These are phyloP conservation scores for Selene dorsalis DNA, from an alignment of 2,797 vertebrate genomes.

Conservation along the genomic window DNA sequence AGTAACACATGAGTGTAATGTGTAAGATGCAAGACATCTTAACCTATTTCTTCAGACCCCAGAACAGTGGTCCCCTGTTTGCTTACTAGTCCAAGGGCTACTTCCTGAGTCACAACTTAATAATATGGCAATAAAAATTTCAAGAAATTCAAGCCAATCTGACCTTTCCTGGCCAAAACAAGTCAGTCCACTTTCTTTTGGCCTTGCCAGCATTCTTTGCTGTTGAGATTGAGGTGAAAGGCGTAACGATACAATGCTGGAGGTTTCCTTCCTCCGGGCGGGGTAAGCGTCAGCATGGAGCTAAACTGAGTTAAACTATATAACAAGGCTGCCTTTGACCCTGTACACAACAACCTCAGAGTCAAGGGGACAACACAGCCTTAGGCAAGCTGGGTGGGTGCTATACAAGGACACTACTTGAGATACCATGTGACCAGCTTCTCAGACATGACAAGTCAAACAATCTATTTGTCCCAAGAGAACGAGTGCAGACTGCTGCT, in stretches of 20 bases:
- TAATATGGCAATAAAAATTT: conserved; percentile 10
- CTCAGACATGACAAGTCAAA: conserved; percentile 73
- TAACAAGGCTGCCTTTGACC: conserved; percentile 61
- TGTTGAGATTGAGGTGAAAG: conserved; percentile 56
- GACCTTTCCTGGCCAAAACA: conserved; percentile 25
- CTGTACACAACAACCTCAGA: conserved; percentile 25
- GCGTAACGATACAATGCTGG: conserved; percentile 43
- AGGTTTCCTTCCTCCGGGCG: conserved; percentile 69
- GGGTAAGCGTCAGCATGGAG: neutral
- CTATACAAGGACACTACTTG: conserved; percentile 53
- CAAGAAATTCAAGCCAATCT: conserved; percentile 4
- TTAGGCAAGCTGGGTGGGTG: conserved; percentile 25
- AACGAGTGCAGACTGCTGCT: conserved; percentile 63
- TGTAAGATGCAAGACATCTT: neutral
- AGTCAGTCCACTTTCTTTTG: conserved; percentile 11
- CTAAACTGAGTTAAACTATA: conserved; percentile 45
- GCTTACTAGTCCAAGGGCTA: too few species aligned
- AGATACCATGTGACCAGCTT: conserved; percentile 60
- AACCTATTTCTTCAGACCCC: neutral
- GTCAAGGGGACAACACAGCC: conserved; percentile 47
- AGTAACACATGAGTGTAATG: neutral
- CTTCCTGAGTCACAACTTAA: neutral
- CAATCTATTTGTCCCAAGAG: conserved; percentile 75
- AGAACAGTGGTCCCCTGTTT: too few species aligned
- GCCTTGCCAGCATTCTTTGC: conserved; percentile 33